Conservation (phyloP, 2,888 invertebrate genomes). For the Syritta pipiens region DNA sequence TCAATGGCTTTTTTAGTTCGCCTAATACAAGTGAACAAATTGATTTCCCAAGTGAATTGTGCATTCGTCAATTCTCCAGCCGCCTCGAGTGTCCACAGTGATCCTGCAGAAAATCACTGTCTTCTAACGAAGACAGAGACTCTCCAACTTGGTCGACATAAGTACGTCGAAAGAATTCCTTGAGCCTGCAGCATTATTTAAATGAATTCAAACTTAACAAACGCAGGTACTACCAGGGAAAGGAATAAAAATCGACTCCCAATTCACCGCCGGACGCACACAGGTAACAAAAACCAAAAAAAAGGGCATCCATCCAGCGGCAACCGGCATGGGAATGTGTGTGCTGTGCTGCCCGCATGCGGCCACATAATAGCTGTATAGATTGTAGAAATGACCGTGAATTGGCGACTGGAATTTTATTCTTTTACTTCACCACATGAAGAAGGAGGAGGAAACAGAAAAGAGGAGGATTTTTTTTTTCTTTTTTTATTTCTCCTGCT, state of each 20-base stretch:
- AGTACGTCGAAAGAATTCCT: background rate
- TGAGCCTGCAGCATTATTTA: slow-evolving; percentile 6
- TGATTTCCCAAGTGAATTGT: slow-evolving; percentile 16
- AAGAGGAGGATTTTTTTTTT: slow-evolving; percentile 22
- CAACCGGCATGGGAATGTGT: background rate
- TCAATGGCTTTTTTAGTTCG: too few relatives aligned
- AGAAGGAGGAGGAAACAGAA: slow-evolving; percentile 22
- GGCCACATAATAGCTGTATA: slow-evolving; percentile 61
- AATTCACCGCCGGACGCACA: slow-evolving; percentile 10
- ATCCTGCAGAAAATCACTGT: too few relatives aligned
- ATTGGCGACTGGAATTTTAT: slow-evolving; percentile 56
- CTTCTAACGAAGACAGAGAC: background rate
- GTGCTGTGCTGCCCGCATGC: slow-evolving; percentile 26
- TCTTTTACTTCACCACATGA: slow-evolving; percentile 11
- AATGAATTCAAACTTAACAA: slow-evolving; percentile 5
- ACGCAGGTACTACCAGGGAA: background rate
- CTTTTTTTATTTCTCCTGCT: background rate
- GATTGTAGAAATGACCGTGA: slow-evolving; percentile 68
- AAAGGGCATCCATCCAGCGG: slow-evolving; percentile 41
- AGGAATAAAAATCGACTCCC: background rate
- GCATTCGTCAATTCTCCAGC: too few relatives aligned
- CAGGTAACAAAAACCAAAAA: slow-evolving; percentile 31
- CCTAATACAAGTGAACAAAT: background rate
- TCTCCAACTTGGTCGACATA: background rate
- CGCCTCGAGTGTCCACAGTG: too few relatives aligned